phyloP scores from a whole-genome alignment of 2,888 invertebrate species.

The Adineta ricciae region DNA sequence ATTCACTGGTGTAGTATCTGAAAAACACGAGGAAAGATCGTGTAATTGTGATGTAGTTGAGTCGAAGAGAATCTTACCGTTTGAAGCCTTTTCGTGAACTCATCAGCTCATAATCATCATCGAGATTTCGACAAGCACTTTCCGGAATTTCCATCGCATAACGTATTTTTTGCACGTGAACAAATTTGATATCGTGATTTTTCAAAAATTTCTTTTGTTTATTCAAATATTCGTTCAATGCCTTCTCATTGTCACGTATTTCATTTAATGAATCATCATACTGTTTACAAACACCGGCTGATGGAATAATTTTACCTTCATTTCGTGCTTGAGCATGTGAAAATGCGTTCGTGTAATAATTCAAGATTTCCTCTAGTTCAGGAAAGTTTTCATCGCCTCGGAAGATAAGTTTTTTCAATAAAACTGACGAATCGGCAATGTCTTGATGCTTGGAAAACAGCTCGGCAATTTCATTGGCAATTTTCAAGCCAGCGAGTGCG shows the following conservation, averaged over 20 bases:
- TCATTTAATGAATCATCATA: conserved; percentile 65
- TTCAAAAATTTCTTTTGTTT: conserved; percentile 21
- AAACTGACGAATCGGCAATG: not conserved
- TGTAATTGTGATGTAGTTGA: too few relatives aligned
- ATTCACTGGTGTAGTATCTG: conserved; percentile 64
- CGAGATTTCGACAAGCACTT: conserved; percentile 57
- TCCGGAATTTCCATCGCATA: conserved; percentile 87
- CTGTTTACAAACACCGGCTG: conserved; percentile 54
- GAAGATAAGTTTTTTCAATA: not conserved
- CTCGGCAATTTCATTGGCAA: conserved; percentile 57
- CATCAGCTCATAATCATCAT: conserved; percentile 66
- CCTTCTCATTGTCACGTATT: conserved; percentile 61
- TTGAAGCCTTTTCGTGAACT: conserved; percentile 63
- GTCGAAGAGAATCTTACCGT: conserved; percentile 34
- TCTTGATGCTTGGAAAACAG: conserved; percentile 35
- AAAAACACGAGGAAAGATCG: too few relatives aligned
- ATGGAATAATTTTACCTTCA: conserved; percentile 76
- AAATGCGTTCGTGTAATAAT: conserved; percentile 58
- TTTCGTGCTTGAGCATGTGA: conserved; percentile 71
- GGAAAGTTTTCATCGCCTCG: conserved; percentile 25
- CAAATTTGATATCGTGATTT: conserved; percentile 57
- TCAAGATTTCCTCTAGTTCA: conserved; percentile 17
- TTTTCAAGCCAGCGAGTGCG: conserved; percentile 70
- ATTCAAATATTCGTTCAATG: conserved; percentile 61
- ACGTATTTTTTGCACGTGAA: conserved; percentile 74